phyloP scores from a whole-genome alignment of 1,140 invertebrate genomes.

The Magallana ariakensis region DNA sequence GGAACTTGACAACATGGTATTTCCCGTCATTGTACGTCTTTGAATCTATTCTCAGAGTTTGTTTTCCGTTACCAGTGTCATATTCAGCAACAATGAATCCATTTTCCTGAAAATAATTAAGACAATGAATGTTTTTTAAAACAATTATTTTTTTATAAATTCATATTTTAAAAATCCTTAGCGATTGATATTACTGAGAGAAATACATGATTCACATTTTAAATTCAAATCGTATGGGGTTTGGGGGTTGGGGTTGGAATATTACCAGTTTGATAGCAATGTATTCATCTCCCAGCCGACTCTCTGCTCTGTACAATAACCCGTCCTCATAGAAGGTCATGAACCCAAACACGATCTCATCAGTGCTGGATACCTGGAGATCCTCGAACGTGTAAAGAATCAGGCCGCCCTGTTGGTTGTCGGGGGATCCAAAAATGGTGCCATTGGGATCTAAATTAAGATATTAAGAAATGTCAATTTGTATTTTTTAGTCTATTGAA shows the following conservation, averaged over 20 bases:
- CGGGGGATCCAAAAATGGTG: conserved; percentile 60
- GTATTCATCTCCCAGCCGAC: conserved; percentile 65
- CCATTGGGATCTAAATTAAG: conserved; percentile 69
- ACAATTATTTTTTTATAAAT: no score
- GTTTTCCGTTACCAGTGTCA: conserved; percentile 63
- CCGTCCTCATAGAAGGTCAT: conserved; percentile 73
- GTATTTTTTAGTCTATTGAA: not conserved
- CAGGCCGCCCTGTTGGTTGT: conserved; percentile 60
- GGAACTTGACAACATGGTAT: conserved; percentile 74
- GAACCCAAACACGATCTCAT: conserved; percentile 74
- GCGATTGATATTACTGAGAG: no score
- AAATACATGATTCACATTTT: no score
- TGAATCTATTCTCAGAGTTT: conserved; percentile 52
- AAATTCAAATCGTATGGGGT: no score
- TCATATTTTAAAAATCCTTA: no score
- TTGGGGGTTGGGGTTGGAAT: no score
- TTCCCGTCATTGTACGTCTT: conserved; percentile 69
- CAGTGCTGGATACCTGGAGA: conserved; percentile 48
- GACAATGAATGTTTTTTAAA: no score
- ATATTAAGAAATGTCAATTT: not conserved
- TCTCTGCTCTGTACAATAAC: conserved; percentile 65
- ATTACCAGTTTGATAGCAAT: conserved; percentile 73
- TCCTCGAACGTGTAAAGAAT: conserved; percentile 62
- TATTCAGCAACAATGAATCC: conserved; percentile 71
- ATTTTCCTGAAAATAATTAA: conserved; percentile 61